phyloP scores from a whole-genome alignment of 2,113 vertebrate species.

The Platysteira castanea region DNA sequence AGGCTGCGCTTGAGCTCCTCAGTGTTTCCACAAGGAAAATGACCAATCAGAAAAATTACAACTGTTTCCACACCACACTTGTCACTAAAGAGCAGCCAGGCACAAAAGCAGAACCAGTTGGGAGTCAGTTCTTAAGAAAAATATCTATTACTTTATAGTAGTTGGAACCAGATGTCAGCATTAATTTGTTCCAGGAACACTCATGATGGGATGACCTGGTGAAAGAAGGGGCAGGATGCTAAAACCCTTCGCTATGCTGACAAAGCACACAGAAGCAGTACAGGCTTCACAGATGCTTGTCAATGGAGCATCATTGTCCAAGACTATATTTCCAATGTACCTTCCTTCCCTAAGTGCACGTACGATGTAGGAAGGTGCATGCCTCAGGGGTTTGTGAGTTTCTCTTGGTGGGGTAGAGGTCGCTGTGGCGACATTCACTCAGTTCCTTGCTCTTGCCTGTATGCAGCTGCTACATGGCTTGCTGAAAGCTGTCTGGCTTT shows the following conservation, averaged over 20 bases:
- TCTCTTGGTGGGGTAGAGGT: neutral
- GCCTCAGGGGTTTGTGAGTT: neutral
- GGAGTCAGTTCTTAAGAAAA: neutral
- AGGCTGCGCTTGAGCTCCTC: neutral
- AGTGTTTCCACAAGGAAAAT: neutral
- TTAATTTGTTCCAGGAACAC: neutral
- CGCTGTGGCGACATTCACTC: neutral
- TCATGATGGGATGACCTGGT: neutral
- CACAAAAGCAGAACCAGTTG: neutral
- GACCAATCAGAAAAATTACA: neutral
- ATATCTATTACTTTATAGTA: neutral
- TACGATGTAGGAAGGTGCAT: accelerated
- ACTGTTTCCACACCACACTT: neutral
- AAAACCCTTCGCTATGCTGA: neutral
- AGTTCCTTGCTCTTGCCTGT: neutral
- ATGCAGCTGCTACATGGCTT: neutral
- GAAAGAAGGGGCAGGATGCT: neutral
- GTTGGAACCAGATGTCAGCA: neutral
- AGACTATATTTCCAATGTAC: neutral
- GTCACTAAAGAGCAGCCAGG: neutral
- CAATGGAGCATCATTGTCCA: neutral
- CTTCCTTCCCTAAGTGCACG: neutral
- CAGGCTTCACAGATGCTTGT: neutral
- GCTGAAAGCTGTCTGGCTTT: neutral
- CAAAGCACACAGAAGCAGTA: neutral